Base-by-base conservation (phyloP, 2,113 vertebrate species). In the Alouatta palliata region DNA sequence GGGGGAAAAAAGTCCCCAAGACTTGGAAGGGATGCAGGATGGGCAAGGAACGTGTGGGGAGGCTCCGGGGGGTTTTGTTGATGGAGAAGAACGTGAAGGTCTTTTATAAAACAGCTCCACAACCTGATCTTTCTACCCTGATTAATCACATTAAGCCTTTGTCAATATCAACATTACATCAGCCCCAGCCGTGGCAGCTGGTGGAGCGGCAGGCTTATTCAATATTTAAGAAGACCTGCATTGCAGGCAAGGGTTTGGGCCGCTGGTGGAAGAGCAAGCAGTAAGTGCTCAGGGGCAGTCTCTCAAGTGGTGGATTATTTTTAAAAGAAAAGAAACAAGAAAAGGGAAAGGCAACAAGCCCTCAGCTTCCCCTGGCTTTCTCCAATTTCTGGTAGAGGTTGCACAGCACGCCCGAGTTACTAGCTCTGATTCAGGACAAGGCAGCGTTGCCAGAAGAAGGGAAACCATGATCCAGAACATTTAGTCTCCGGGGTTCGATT, bases 171-270 rank as follows among this genome's bases (percentile, higher is more conserved):
- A 93, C 96, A 97, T 97, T 91, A 86, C 89, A 96, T 97, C 75
- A 70, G 93, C 87, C 87, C 76, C 71, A 98, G 97, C 97, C 61
- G 86, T 71, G 47, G 97, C 98, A 91, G 97, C 97, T 94, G 97
- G 97, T 47, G 96, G 76, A 87, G 94, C 93, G 66, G 98, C 97
- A 97, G 97, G 92, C 95, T 96, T 98, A 94, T 97, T 98, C 97
- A 97, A 96, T 98, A 97, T 98, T 98, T 98, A 98, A 98, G 98
- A 97, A 98, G 96, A 97, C 96, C 98, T 98, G 98, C 98, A 98
- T 98, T 98, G 98, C 98, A 98, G 98, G 98, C 97, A 71, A 91
- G 97, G 93, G 84, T 80, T 77, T 95, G 96, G 91, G 37, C 66
- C 1, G 0, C 6, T 1, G 2, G 30, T 5, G 5, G 32, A 79